Evolutionary conservation across 2,888 invertebrate genomes (phyloP), one percentile per base, ranked within the genome.

Genomic region (Palloptera scutellata): DNA sequence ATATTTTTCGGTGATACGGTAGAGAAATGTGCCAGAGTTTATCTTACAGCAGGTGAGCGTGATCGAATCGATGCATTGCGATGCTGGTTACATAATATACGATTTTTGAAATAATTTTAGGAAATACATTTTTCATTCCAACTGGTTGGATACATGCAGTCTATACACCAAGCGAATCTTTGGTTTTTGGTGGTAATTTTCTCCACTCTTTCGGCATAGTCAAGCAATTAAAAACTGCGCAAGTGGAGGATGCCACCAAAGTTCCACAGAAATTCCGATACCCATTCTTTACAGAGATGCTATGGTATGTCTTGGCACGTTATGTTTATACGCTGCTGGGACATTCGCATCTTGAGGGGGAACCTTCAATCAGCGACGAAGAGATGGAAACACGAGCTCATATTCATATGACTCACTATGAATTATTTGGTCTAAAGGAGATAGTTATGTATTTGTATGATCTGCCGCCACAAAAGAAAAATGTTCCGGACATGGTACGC

Each of bases 111-210:
- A 11, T 8, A 5, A 17, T 64, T 60, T 6, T 53, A 69, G 75
- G 83, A 2, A 91, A 96, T 84, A 99, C 98, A 1, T 95, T 98
- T 84, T 95, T 98, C 83, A 97, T 98, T 77, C 98, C 98, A 11
- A 96, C 97, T 13, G 98, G 98, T 0, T 98, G 98, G 98, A 98
- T 98, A 72, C 98, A 98, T 86, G 98, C 97, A 1, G 98, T 98
- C 3, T 98, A 94, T 85, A 99, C 98, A 0, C 97, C 97, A 1
- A 90, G 91, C 68, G 98, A 98, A 85, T 96, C 97, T 0, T 87
- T 99, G 8, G 98, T 99, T 4, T 98, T 98, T 85, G 98, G 98
- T 4, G 98, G 98, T 0, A 99, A 98, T 85, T 98, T 98, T 85
- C 87, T 99, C 62, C 98, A 98, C 83, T 95, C 94, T 74, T 96